Evolutionary conservation across 2,113 vertebrate species (phyloP).

Genomic region (Meles meles): DNA sequence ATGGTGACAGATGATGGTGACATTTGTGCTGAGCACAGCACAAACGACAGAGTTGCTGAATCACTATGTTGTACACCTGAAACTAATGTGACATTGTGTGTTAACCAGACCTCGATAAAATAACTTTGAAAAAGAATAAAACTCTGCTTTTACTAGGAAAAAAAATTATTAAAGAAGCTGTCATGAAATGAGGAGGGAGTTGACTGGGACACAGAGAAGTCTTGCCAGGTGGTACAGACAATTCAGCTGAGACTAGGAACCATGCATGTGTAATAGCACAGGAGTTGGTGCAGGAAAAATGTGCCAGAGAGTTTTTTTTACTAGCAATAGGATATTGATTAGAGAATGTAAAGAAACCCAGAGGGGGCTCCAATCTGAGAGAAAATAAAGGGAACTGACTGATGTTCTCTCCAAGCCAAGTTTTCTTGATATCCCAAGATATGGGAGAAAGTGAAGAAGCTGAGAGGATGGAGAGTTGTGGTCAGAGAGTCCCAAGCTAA

Average conservation of each 20-base stretch:
- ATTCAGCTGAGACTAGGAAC: not conserved
- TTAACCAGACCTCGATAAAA: not conserved
- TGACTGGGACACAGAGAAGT: not conserved
- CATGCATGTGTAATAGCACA: not conserved
- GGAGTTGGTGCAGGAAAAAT: not conserved
- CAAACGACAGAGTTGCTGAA: not conserved
- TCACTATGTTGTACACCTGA: not conserved
- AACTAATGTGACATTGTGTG: not conserved
- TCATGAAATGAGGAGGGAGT: not conserved
- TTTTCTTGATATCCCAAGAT: not conserved
- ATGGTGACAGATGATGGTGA: not conserved
- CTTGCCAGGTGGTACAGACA: not conserved
- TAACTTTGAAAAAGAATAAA: not conserved
- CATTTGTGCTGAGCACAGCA: not conserved
- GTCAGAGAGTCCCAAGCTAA: too few species aligned
- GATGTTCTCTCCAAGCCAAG: not conserved
- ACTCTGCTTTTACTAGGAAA: not conserved
- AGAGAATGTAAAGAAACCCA: not conserved
- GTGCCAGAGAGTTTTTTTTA: not conserved
- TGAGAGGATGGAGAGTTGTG: accelerated
- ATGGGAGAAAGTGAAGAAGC: not conserved
- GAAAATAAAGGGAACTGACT: not conserved
- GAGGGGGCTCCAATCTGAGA: not conserved
- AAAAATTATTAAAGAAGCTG: not conserved
- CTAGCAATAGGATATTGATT: not conserved